These are phyloP conservation scores for Drosophila bipectinata DNA, from an alignment of 1,140 invertebrate genomes.

Conservation along the genomic window DNA sequence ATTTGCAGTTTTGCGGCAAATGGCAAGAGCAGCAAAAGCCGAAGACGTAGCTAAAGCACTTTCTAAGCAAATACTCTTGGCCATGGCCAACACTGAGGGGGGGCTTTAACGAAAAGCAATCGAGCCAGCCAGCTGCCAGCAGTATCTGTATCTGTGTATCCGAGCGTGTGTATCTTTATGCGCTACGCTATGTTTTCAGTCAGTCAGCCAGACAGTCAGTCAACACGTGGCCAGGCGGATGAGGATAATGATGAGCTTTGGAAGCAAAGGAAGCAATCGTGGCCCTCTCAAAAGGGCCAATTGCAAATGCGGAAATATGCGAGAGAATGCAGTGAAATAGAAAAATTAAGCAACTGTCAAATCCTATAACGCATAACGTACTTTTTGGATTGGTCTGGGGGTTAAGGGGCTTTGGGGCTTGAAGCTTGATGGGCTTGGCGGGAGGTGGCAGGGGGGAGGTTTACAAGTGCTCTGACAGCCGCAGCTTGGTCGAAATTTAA, in stretches of 20 bases:
- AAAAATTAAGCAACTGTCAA: conserved; percentile 67
- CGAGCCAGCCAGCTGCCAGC: conserved; percentile 37
- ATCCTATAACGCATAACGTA: conserved; percentile 58
- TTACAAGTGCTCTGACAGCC: conserved; percentile 34
- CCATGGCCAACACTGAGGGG: conserved; percentile 26
- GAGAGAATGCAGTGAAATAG: conserved; percentile 59
- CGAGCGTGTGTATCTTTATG: conserved; percentile 19
- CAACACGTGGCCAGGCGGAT: conserved; percentile 52
- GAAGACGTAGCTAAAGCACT: conserved; percentile 37
- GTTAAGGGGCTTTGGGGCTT: background rate
- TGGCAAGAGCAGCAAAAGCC: conserved; percentile 6
- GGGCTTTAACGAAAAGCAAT: conserved; percentile 40
- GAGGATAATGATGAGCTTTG: conserved; percentile 20
- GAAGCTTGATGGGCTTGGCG: background rate
- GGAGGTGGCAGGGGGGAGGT: conserved; percentile 4
- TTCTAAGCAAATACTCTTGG: conserved; percentile 56
- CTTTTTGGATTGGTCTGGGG: background rate
- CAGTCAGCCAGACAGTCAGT: conserved; percentile 23
- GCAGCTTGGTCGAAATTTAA: conserved; percentile 50
- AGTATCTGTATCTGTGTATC: conserved; percentile 25
- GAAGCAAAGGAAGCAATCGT: conserved; percentile 14
- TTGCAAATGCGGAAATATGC: conserved; percentile 63
- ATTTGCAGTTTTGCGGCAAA: conserved; percentile 62
- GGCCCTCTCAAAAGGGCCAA: conserved; percentile 26
- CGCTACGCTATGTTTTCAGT: conserved; percentile 11